These are phyloP conservation scores for Muraenolepis orangiensis DNA, from an alignment of 2,797 vertebrate genomes.

Conservation along the genomic window DNA sequence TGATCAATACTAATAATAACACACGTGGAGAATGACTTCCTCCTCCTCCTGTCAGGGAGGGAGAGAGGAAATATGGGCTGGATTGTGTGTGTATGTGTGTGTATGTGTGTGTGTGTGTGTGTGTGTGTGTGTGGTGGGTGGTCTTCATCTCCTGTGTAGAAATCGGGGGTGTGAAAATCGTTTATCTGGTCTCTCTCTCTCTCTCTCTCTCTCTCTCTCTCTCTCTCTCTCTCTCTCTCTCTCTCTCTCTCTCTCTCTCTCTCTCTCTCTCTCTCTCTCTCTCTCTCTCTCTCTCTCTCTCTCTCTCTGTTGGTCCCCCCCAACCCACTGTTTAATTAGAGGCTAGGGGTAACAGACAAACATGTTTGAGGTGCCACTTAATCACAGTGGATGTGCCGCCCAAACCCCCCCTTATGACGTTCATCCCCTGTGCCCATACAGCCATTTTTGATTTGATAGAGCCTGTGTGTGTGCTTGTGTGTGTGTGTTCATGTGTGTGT, in stretches of 20 bases:
- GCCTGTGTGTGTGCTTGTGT: background rate
- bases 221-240: background rate
- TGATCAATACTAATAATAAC: constrained; percentile 28
- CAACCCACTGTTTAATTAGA: constrained; percentile 51
- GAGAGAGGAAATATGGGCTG: constrained; percentile 12
- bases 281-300: too few relatives aligned
- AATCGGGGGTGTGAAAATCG: background rate
- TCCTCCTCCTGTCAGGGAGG: constrained; percentile 40
- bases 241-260: background rate
- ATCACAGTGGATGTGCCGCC: too few relatives aligned
- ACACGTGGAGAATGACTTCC: constrained; percentile 65
- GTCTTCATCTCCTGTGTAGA: background rate
- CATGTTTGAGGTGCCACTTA: constrained; percentile 56
- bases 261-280: too few relatives aligned
- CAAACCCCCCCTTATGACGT: too few relatives aligned
- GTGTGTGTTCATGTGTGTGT: too few relatives aligned
- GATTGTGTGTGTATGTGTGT: background rate
- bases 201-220: too few relatives aligned
- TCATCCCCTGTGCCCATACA: constrained; percentile 46
- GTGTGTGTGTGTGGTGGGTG: too few relatives aligned
- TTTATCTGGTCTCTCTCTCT: too few relatives aligned
- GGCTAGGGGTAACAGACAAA: constrained; percentile 48
- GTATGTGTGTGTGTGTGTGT: too few relatives aligned
- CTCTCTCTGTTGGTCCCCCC: background rate
- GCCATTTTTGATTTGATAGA: constrained; percentile 10